A percentile compares a stretch with the other conserved stretches of the same genome.
Evolutionary conservation across 2,797 vertebrate species (phyloP).

Genomic region (Anas bernieri): DNA sequence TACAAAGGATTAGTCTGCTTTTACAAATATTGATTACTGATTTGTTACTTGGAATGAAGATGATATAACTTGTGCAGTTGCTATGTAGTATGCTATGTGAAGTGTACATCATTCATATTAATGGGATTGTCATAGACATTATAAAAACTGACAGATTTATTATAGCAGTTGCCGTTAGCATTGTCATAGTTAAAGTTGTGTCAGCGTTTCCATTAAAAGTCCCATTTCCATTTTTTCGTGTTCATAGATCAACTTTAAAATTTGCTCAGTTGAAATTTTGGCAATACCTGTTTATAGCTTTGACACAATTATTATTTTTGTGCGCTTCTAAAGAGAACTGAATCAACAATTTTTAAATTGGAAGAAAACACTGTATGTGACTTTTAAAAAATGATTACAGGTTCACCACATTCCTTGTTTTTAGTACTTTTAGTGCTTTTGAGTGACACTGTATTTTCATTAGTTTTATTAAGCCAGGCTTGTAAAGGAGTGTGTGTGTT

Average conservation of each 20-base stretch:
- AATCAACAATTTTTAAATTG: slow-evolving; percentile 25
- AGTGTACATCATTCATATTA: slow-evolving; percentile 82
- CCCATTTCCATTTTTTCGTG: slow-evolving; percentile 41
- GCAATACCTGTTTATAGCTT: slow-evolving; percentile 22
- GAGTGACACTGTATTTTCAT: neutral
- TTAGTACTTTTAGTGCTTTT: neutral
- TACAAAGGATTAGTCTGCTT: slow-evolving; percentile 85
- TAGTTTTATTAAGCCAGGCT: neutral
- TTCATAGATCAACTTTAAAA: slow-evolving; percentile 61
- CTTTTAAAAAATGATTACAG: neutral
- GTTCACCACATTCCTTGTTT: slow-evolving; percentile 3
- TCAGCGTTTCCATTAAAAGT: slow-evolving; percentile 76
- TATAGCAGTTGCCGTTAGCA: slow-evolving; percentile 40
- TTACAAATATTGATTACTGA: slow-evolving; percentile 88
- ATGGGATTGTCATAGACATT: slow-evolving; percentile 79
- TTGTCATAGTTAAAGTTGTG: slow-evolving; percentile 70
- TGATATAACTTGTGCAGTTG: slow-evolving; percentile 75
- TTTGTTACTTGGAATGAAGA: slow-evolving; percentile 80
- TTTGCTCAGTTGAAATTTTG: slow-evolving; percentile 35
- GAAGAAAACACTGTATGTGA: neutral
- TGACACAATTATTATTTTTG: slow-evolving; percentile 20
- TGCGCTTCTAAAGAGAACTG: neutral
- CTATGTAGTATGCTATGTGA: slow-evolving; percentile 66
- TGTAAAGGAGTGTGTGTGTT: neutral
- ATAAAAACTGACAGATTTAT: slow-evolving; percentile 82